Evolutionary conservation across 2,113 vertebrate genomes (phyloP).

Genomic region (Nibea coibor): DNA sequence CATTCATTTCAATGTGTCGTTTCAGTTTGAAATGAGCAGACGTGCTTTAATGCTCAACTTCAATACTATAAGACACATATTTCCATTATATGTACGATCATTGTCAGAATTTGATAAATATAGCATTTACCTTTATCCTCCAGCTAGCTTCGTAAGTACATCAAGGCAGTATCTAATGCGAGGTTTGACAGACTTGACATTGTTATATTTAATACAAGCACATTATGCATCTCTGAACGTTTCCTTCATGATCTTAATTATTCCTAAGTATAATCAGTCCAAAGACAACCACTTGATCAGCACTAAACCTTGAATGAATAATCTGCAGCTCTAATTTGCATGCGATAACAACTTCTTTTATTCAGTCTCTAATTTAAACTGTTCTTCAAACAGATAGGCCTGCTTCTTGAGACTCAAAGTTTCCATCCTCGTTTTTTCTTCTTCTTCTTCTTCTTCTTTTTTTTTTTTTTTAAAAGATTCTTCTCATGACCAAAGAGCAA

Average conservation of each 20-base stretch:
- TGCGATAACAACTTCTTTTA: conserved; percentile 59
- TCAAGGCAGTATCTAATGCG: background rate
- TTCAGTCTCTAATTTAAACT: conserved; percentile 46
- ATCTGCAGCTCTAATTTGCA: conserved; percentile 60
- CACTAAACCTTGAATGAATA: conserved; percentile 62
- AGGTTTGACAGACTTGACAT: conserved; percentile 10
- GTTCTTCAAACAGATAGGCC: conserved; percentile 50
- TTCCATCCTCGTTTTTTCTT: background rate
- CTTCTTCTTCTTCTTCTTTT: too few relatives aligned
- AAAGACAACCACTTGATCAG: conserved; percentile 69
- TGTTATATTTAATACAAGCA: conserved; percentile 45
- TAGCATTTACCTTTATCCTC: background rate
- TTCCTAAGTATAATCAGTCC: conserved; percentile 68
- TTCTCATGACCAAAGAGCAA: background rate
- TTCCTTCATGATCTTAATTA: conserved; percentile 75
- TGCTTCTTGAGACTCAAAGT: background rate
- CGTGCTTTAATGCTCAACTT: background rate
- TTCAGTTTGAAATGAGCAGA: background rate
- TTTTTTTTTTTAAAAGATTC: background rate
- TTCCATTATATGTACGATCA: background rate
- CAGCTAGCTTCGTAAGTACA: background rate
- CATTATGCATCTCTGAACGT: conserved; percentile 62
- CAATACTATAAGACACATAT: background rate
- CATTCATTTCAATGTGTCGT: background rate
- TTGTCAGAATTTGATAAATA: background rate